Base-by-base conservation (phyloP, 1,140 invertebrate genomes). In the Sesamia nonagrioides region DNA sequence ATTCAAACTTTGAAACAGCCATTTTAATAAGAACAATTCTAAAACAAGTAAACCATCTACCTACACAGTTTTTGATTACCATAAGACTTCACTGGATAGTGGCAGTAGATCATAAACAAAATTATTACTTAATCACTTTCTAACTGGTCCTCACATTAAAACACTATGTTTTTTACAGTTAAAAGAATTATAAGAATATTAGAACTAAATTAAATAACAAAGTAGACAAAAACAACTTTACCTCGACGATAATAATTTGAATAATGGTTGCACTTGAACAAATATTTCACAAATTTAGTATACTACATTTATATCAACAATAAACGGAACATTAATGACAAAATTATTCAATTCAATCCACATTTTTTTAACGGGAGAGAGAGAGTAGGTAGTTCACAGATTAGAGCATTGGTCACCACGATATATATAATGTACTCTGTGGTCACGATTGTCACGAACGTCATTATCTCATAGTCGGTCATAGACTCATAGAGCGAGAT, bases 261-360 rank as follows among this genome's bases (percentile, higher is more conserved):
- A 37, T 37, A 27, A 66, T 52, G 35, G 48, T 52, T 73, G n/a
- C 68, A 61, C 60, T 13, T 54, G 8, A 42, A 45, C 40, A 17
- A 33, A 21, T 45, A 35, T 76, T 61, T 18, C 60, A 81, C 45
- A 35, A 79, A 84, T 71, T 76, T 78, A 81, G 71, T 83, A 79
- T 75, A 63, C 80, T 79, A 87, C 80, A 87, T 86, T 86, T 83
- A 87, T 45, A 81, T 81, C 81, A 86, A 78, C 85, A 82, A 84
- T 86, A 81, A 81, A 82, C 81, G 79, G 80, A 81, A 84, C 82
- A 81, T 84, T 84, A 78, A 40, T 78, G 61, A 82, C 68, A 82
- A 82, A 83, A 80, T 82, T 82, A 89, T 84, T 81, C 79, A 87
- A 82, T 81, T 79, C 82, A 84, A 82, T 86, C 78, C 83, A 88